A percentile compares a stretch with the other conserved stretches of the same genome.
phyloP scores from a whole-genome alignment of 1,140 invertebrate species.

The Grapholita molesta region DNA sequence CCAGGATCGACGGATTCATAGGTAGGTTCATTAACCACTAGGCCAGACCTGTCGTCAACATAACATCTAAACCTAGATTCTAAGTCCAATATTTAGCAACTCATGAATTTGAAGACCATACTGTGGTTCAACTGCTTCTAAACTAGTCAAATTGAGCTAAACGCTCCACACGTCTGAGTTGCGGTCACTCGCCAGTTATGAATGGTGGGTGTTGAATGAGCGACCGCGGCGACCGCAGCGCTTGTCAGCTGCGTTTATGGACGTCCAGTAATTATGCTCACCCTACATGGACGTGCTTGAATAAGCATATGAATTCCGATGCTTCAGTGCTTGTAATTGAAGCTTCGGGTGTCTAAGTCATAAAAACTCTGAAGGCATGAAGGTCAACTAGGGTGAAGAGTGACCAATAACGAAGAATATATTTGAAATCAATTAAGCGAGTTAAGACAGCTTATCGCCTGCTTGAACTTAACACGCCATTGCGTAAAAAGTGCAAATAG shows the following conservation, averaged over 20 bases:
- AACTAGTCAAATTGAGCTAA: constrained; percentile 43
- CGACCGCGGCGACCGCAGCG: constrained; percentile 44
- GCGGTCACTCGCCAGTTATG: constrained; percentile 32
- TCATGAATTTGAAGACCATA: neutral
- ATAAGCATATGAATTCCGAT: neutral
- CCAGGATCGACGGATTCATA: too few relatives aligned
- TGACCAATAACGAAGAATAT: neutral
- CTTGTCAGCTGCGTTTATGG: constrained; percentile 19
- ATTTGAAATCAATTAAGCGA: neutral
- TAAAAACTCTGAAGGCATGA: neutral
- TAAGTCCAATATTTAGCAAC: neutral
- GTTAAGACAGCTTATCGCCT: neutral
- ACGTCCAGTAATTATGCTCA: constrained; percentile 10
- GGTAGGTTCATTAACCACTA: too few relatives aligned
- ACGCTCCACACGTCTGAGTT: constrained; percentile 33
- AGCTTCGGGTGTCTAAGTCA: neutral
- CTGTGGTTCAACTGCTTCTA: neutral
- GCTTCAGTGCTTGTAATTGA: neutral
- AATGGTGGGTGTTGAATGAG: constrained; percentile 46
- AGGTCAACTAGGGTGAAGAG: neutral
- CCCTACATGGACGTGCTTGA: neutral
- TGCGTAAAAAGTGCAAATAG: neutral
- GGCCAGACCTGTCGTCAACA: too few relatives aligned
- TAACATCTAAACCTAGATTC: too few relatives aligned
- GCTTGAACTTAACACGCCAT: neutral